Base-by-base conservation (phyloP, 1,140 invertebrate species). In the Bombyx mori region DNA sequence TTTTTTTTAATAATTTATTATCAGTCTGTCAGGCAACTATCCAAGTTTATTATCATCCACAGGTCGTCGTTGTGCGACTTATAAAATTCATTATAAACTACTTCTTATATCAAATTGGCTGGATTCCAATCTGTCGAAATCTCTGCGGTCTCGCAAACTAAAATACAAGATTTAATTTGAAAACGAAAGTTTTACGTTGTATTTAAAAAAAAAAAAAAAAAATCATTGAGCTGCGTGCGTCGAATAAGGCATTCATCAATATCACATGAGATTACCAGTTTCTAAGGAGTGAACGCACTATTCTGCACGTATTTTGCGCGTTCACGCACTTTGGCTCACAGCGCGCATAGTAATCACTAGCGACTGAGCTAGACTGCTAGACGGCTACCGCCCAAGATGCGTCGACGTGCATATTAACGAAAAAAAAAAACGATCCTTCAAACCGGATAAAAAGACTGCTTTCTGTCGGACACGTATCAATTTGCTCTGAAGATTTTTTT, bases 381-480 rank as follows among this genome's bases (percentile, higher is more conserved):
- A 35, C 70, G 76, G 75, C 78, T 69, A 59, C 76, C 74, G 73
- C 73, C 70, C 71, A 73, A 54, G 60, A 35, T 44, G 63, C 58
- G 60, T 56, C 5, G 12, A 12, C 8, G n/a, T 8, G 49, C 12
- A 12, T 22, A 51, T 65, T 66, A 63, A 65, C 44, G 44, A 42
- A 48, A 58, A 46, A 42, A 60, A 66, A 74, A 69, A 77, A 74
- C 74, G 62, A 54, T 65, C 59, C 60, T 63, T 66, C 59, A 54
- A 59, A 56, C 56, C 58, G 56, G 58, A 62, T 61, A 48, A 12
- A 46, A 3, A 9, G 8, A 46, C 8, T 46, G 45, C 45, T 9
- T 12, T 9, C 3, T 46, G 45, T 7, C 6, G 3, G 45, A 46
- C 8, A 46, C n/a, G 6, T 46, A 46, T 46, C 3, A 2, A 9